Evolutionary conservation across 1,140 invertebrate species (phyloP), one percentile per base, ranked within the genome.

Genomic region (Drosophila guanche): DNA sequence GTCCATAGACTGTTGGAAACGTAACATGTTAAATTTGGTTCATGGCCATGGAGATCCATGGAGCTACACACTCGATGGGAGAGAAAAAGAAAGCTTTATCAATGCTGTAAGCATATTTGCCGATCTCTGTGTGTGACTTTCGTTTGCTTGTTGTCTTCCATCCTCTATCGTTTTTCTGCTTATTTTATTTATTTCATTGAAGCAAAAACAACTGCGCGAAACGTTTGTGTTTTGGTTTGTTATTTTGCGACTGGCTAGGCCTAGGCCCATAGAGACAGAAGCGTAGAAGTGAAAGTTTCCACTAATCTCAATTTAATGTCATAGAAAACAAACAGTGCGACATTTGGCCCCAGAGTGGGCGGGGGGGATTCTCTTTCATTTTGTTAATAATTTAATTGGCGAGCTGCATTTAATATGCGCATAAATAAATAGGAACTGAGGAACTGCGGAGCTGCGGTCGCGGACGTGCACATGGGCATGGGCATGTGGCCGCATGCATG

Each of bases 311-410:
- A 56, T 69, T 56, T 56, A 48, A 55, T 56, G 25, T 23, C 5
- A 37, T 42, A 29, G 42, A 16, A 16, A 46, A 50, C 48, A 6
- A 33, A 52, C 16, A 43, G 8, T 3, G 8, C 7, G 14, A 62
- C 50, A 33, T 43, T 23, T 10, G 20, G n/a, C 7, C 4, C 10
- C 62, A 10, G 8, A 10, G 2, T 20, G 16, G 16, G 16, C 16
- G 16, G 16, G 16, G 16, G 16, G 16, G 10, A 33, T 10, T 37
- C 10, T 37, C 33, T 4, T 37, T 12, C 10, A 10, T 12, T 37
- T 37, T 41, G 42, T 62, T 37, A 80, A 86, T 86, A 77, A 80
- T 81, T 80, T 62, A 81, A 86, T 85, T 80, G 70, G 70, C 45
- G 45, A 61, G 55, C 63, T 59, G 60, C 76, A 73, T 77, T 75